Evolutionary conservation across 92 coral and sea anemone species (phyloP), one percentile per base, ranked within the genome.

Genomic region (Phenganax stokvisi): DNA sequence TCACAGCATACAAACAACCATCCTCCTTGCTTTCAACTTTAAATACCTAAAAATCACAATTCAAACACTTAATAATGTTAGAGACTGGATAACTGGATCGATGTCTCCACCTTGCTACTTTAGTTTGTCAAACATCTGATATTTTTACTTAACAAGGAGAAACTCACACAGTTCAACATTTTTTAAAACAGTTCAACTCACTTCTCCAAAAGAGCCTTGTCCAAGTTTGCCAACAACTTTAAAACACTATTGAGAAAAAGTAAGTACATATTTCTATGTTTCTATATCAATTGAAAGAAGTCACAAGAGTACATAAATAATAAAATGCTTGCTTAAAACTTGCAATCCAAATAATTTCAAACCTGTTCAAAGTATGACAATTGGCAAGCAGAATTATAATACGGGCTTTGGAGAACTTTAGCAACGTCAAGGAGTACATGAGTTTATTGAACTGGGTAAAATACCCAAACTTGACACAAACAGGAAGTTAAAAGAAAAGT

Each of bases 151-250:
- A 59, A 13, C 16, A 59, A 1, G 7, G 3, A 1, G 7, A 59
- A 2, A 59, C 65, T 59, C 7, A 1, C 7, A 13, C 27, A 1
- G 7, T 1, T 13, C 16, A 59, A 1, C 7, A 59, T 59, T 59
- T 6, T 1, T 59, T 6, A 59, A 59, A 59, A 6, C 65, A 6
- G 8, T 8, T 25, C 2, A 13, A 54, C 76, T 54, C 61, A 93
- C 98, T 90, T 94, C 98, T 68, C 98, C 98, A 90, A 94, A 94
- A 51, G 98, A 94, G 0, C 98, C 98, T 72, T 93, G 92, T 54
- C 98, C 98, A 81, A 94, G 91, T 87, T 89, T 90, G 58, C 88
- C 86, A 71, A 90, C 87, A 25, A 91, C 86, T 84, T 92, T 89
- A 84, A 94, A 94, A 76, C 98, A 94, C 98, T 94, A 65, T 20